Conservation (phyloP, 1,140 invertebrate species). For the Diuraphis noxia region DNA sequence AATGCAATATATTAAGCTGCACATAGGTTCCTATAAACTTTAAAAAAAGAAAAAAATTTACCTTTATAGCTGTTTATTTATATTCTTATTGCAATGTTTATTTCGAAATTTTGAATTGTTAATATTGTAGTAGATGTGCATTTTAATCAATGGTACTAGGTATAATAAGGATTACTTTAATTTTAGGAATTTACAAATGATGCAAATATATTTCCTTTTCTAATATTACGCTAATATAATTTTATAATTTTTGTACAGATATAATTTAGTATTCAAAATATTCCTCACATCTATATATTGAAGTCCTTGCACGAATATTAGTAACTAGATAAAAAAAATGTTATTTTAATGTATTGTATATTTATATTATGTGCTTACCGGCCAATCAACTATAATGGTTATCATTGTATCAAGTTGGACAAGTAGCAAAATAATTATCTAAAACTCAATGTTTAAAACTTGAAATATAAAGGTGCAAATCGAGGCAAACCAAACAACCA, state of each 20-base stretch:
- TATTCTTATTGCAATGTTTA: background rate
- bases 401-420: no score
- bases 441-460: no score
- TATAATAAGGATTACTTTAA: background rate
- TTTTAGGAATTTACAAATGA: background rate
- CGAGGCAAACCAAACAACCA: no score
- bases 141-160: background rate
- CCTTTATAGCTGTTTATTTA: background rate
- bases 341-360: background rate
- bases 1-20: no score
- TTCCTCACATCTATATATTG: background rate
- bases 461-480: no score
- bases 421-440: no score
- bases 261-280: background rate
- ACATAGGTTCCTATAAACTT: no score
- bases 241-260: background rate
- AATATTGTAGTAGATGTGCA: background rate
- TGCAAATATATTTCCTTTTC: background rate
- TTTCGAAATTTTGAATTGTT: background rate
- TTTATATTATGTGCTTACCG: no score
- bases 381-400: no score
- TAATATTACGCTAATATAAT: background rate
- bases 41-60: no score
- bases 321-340: background rate
- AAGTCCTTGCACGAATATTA: background rate